Conservation (phyloP, 1,140 invertebrate genomes). For the Protaetia brevitarsis region DNA sequence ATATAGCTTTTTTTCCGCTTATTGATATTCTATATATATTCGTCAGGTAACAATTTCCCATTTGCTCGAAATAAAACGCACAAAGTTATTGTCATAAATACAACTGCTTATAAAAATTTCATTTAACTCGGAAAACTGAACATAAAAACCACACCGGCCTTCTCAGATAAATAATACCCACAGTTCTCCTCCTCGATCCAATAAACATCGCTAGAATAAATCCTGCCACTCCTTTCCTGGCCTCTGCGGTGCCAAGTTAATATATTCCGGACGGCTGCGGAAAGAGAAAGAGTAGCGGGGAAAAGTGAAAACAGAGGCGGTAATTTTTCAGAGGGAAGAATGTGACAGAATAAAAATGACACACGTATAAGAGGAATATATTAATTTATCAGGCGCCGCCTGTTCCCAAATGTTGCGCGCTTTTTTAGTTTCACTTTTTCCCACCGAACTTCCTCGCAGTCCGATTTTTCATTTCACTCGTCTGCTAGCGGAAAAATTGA, state of each 20-base stretch:
- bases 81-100: too few relatives aligned
- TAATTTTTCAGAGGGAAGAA: neutral
- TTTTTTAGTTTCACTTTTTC: neutral
- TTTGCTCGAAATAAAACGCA: too few relatives aligned
- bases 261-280: neutral
- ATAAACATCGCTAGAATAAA: neutral
- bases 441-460: neutral
- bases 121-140: neutral
- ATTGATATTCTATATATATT: too few relatives aligned
- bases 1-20: too few relatives aligned
- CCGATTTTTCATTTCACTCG: slow-evolving; percentile 2
- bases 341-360: slow-evolving; percentile 16
- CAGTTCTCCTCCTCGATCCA: neutral
- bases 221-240: neutral
- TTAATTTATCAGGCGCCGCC: slow-evolving; percentile 3
- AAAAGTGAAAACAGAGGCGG: neutral
- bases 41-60: too few relatives aligned
- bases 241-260: neutral
- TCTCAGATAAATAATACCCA: too few relatives aligned
- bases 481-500: slow-evolving; percentile 1
- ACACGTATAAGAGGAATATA: slow-evolving; percentile 9
- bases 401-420: neutral
- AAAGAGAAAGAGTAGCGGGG: neutral
- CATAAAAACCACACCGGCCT: neutral
- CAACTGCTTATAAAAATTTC: too few relatives aligned